Evolutionary conservation across 2,797 vertebrate species (phyloP), one percentile per base, ranked within the genome.

Genomic region (Ciconia nigra): DNA sequence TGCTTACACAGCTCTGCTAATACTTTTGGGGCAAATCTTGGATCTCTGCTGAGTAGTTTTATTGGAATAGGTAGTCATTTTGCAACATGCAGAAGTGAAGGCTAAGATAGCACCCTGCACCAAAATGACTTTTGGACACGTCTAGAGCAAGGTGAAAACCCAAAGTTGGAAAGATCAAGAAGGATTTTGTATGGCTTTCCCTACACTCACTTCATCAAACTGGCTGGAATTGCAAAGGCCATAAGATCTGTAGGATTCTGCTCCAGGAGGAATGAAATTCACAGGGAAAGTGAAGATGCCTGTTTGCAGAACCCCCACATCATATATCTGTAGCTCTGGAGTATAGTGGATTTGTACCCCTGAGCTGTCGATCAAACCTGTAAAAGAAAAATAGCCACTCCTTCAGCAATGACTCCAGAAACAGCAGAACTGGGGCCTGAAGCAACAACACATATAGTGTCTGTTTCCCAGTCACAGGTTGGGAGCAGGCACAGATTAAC

Each of bases 241-340:
- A 0, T 97, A 98, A 78, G 92, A 98, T 80, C 61, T 65, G 91
- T 97, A 98, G 63, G 91, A 83, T 74, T 98, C 77, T 7, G 97
- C 83, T 18, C 97, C 95, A 3, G 97, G 97, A 21, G 98, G 98
- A 33, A 98, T 95, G 93, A 98, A 98, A 87, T 98, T 97, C 19
- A 95, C 80, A 67, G 97, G 97, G 29, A 98, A 98, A 2, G 87
- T 90, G 29, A 96, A 88, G 73, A 98, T 35, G 20, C 97, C 98
- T 80, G 94, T 83, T 82, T 98, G 97, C 17, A 98, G 95, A 67
- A 97, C 47, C 1, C 95, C 97, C 69, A 88, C 86, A 88, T 98
- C 97, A 4, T 97, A 79, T 54, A 94, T 83, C 67, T 67, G 85
- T 76, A 97, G 80, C 15, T 92, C 83, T 0, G 89, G 42, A 0